Base-by-base conservation (phyloP, 2,113 vertebrate genomes). In the Leptodactylus fuscus region DNA sequence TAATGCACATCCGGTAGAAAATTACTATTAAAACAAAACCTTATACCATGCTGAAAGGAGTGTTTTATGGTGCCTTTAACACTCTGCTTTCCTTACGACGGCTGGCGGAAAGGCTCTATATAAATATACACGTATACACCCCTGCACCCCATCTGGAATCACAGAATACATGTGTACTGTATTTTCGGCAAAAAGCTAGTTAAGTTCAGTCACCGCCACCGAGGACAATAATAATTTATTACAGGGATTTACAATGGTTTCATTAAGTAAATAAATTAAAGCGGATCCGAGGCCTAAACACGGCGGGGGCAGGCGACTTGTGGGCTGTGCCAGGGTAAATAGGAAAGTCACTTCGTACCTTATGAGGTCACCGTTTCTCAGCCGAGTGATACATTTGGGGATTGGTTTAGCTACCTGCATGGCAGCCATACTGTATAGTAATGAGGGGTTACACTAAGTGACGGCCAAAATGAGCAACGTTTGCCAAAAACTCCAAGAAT, bases 191-290 rank as follows among this genome's bases (percentile, higher is more conserved):
- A 58, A 74, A 82, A 10, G 22, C 67, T 55, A 38, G 81, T 82
- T 41, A 55, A 82, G 13, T 38, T 41, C 34, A 24, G 22, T 83
- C 13, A 24, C 32, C 36, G 49, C 81, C 51, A 55, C 49, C 67
- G n/a, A 83, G 67, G 46, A 83, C 81, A 58, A 83, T 73, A 83
- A 83, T 83, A 58, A 83, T 55, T 83, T 83, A 83, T 74, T 73
- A 74, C 48, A 18, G 49, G 49, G 29, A 71, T 74, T 83, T 55
- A 83, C 49, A 83, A 73, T 74, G 51, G 49, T 83, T 74, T 74
- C 69, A 73, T 55, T 41, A 80, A 62, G 55, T 34, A 76, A 53
- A 76, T 51, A 76, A 76, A 76, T 76, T 20, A 76, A 76, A 32
- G 22, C 1, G 29, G 29, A 69, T 69, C 32, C 65, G 7, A 69